A percentile compares a stretch with the other conserved stretches of the same genome.
Conservation (phyloP, 2,797 vertebrate species). For the Rhinatrema bivittatum region DNA sequence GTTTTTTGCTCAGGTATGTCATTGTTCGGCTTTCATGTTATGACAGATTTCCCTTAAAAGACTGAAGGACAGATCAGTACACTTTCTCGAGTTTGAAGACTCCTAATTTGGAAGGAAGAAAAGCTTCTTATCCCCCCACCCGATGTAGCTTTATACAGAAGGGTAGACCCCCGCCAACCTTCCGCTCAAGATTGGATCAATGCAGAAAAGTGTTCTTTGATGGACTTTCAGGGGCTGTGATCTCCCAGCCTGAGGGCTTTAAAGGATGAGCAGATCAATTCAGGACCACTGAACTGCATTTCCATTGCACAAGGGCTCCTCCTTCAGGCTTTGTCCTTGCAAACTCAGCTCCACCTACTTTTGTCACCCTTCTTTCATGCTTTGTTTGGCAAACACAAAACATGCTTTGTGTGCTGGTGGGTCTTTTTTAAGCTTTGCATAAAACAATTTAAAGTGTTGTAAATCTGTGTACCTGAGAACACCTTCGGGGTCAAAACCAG, state of each 20-base stretch:
- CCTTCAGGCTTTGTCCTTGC: slow-evolving; percentile 78
- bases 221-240: slow-evolving; percentile 63
- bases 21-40: no score
- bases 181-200: slow-evolving; percentile 55
- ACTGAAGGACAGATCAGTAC: no score
- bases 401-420: slow-evolving; percentile 78
- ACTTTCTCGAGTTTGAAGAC: no score
- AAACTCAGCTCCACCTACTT: slow-evolving; percentile 85
- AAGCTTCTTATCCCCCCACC: slow-evolving; percentile 48
- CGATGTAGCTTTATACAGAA: slow-evolving; percentile 25
- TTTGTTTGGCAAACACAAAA: slow-evolving; percentile 98
- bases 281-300: slow-evolving; percentile 70
- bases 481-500: slow-evolving; percentile 54
- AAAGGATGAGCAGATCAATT: slow-evolving; percentile 68
- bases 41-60: no score
- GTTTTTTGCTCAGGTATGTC: no score
- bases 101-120: no score
- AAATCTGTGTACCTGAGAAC: slow-evolving; percentile 55
- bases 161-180: slow-evolving; percentile 42
- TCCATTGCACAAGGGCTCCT: slow-evolving; percentile 63
- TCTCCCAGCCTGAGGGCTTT: slow-evolving; percentile 61
- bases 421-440: slow-evolving; percentile 57
- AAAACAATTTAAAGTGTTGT: slow-evolving; percentile 50
- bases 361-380: slow-evolving; percentile 96
- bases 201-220: slow-evolving; percentile 59